phyloP scores from a whole-genome alignment of 2,113 vertebrate species.

The Lagenorhynchus albirostris region DNA sequence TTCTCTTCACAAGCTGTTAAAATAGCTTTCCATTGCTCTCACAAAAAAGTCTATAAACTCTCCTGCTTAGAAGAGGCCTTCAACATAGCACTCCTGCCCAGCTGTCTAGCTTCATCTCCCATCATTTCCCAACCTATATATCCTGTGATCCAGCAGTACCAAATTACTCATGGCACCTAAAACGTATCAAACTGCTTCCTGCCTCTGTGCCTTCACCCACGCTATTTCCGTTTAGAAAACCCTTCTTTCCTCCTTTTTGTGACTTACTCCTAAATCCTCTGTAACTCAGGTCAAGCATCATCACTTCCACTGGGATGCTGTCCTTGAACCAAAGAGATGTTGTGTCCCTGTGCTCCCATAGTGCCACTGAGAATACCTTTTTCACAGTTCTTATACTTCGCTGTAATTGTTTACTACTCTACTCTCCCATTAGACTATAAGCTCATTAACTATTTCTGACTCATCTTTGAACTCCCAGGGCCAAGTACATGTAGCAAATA shows the following conservation, averaged over 20 bases:
- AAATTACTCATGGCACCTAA: neutral
- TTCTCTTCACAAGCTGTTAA: neutral
- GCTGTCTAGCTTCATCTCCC: neutral
- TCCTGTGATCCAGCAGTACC: neutral
- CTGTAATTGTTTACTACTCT: neutral
- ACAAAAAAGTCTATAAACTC: neutral
- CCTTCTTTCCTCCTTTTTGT: neutral
- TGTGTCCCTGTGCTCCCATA: neutral
- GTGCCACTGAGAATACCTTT: neutral
- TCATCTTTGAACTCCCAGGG: neutral
- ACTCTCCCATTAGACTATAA: neutral
- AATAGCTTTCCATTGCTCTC: neutral
- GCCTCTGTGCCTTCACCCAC: neutral
- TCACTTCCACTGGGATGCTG: neutral
- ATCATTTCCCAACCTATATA: neutral
- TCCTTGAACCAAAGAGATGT: neutral
- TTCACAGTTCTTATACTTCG: neutral
- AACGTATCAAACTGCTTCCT: neutral
- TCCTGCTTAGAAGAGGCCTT: neutral
- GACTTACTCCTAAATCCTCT: slow-evolving; percentile 7
- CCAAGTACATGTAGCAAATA: neutral
- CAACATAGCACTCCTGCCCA: neutral
- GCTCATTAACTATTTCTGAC: neutral
- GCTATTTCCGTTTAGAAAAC: neutral
- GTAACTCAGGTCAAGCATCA: slow-evolving; percentile 5